phyloP scores from a whole-genome alignment of 2,888 invertebrate species.

The Tachystola acroxantha region DNA sequence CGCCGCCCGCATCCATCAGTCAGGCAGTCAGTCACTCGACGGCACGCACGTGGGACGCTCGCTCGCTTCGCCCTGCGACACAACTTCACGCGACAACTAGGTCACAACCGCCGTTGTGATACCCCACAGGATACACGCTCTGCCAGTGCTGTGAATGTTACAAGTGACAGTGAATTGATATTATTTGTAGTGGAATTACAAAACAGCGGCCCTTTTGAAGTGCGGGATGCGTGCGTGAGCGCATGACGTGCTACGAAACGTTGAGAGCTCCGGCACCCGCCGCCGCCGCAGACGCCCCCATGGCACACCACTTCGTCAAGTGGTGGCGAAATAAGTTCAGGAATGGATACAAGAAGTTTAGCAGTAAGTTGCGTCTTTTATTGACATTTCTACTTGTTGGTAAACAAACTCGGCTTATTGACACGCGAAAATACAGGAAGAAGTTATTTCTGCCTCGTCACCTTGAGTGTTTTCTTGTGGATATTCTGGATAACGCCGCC shows the following conservation, averaged over 20 bases:
- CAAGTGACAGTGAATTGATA: slow-evolving; percentile 50
- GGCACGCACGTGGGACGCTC: slow-evolving; percentile 48
- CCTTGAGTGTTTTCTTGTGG: no score
- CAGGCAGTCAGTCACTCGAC: slow-evolving; percentile 72
- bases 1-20: slow-evolving; percentile 53
- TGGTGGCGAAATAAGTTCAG: slow-evolving; percentile 87
- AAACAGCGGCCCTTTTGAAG: slow-evolving; percentile 71
- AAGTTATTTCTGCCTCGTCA: no score
- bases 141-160: slow-evolving; percentile 55
- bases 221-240: slow-evolving; percentile 77
- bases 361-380: slow-evolving; percentile 73
- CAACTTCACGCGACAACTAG: slow-evolving; percentile 70
- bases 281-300: slow-evolving; percentile 74
- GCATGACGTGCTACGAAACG: slow-evolving; percentile 79
- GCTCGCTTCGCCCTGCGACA: slow-evolving; percentile 34
- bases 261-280: slow-evolving; percentile 75
- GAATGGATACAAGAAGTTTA: slow-evolving; percentile 86
- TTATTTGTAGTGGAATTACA: slow-evolving; percentile 46
- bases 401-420: slow-evolving; percentile 4
- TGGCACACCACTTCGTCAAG: slow-evolving; percentile 86
- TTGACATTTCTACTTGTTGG: slow-evolving; percentile 1
- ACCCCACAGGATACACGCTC: slow-evolving; percentile 37
- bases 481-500: no score
- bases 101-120: slow-evolving; percentile 57
- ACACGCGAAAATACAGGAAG: no score